These are phyloP conservation scores for Aythya baeri DNA, from an alignment of 2,113 vertebrate species.

Conservation along the genomic window DNA sequence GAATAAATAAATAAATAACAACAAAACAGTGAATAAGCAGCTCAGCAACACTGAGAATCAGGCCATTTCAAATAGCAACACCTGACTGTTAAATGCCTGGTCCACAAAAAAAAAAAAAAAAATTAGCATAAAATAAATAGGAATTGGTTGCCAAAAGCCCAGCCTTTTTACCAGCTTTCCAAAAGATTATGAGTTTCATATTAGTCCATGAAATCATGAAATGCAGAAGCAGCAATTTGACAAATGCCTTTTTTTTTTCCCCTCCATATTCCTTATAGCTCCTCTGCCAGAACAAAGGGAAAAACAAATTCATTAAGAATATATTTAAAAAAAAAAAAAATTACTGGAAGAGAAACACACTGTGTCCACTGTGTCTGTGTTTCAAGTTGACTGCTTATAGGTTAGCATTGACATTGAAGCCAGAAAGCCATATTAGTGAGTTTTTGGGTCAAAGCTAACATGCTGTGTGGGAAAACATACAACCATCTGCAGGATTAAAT, in stretches of 20 bases:
- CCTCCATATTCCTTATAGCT: neutral
- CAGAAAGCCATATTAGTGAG: neutral
- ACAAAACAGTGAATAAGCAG: rapidly evolving
- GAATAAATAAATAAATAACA: neutral
- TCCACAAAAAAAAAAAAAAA: neutral
- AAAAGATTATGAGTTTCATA: neutral
- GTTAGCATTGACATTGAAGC: neutral
- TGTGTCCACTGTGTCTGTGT: neutral
- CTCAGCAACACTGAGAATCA: rapidly evolving
- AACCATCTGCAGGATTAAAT: neutral
- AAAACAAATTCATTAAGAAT: neutral
- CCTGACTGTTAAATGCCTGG: neutral
- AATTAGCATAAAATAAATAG: neutral
- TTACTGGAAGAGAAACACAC: neutral
- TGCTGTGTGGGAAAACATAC: neutral
- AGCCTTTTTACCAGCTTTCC: neutral
- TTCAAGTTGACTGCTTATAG: neutral
- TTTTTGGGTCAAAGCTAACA: neutral
- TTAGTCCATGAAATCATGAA: neutral
- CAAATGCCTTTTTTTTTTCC: neutral
- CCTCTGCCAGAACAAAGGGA: neutral
- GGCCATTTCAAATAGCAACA: neutral
- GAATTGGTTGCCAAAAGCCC: neutral
- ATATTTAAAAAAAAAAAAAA: neutral
- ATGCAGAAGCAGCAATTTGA: neutral